Evolutionary conservation across 37 sponge, comb jelly and placozoan genomes (phyloP).

Genomic region (Tethya wilhelma): DNA sequence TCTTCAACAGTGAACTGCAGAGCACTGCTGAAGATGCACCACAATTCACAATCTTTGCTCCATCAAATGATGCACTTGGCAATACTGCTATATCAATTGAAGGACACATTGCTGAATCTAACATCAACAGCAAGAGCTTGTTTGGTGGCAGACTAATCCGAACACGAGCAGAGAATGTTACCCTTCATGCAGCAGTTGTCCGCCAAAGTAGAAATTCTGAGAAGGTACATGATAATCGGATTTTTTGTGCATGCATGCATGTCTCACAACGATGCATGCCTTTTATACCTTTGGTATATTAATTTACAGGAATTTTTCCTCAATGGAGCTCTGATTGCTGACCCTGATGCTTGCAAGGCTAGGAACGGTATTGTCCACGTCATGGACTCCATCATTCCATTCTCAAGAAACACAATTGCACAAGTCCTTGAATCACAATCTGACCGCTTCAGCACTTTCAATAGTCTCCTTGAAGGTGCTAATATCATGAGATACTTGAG

Average conservation of each 20-base stretch:
- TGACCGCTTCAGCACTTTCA: slow-evolving; percentile 23
- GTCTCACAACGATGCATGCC: no score
- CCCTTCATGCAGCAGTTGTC: neutral
- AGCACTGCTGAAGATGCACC: neutral
- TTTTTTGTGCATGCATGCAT: no score
- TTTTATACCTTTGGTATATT: no score
- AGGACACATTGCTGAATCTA: neutral
- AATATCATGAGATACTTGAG: neutral
- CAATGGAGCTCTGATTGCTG: slow-evolving; percentile 17
- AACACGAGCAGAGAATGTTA: neutral
- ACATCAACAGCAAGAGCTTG: neutral
- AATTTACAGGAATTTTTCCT: no score
- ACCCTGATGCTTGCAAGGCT: slow-evolving; percentile 35
- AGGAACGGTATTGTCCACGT: slow-evolving; percentile 57
- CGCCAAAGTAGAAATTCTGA: neutral
- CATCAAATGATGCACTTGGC: slow-evolving; percentile 22
- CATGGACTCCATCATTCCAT: slow-evolving; percentile 8
- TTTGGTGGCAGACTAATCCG: neutral
- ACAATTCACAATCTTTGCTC: slow-evolving; percentile 40
- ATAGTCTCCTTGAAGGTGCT: slow-evolving; percentile 5
- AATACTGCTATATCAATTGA: neutral
- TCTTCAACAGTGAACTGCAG: slow-evolving; percentile 1
- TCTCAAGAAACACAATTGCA: slow-evolving; percentile 20
- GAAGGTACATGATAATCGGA: neutral
- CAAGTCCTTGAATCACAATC: neutral